Evolutionary conservation across 2,113 vertebrate species (phyloP).

Genomic region (Tychaedon coryphoeus): DNA sequence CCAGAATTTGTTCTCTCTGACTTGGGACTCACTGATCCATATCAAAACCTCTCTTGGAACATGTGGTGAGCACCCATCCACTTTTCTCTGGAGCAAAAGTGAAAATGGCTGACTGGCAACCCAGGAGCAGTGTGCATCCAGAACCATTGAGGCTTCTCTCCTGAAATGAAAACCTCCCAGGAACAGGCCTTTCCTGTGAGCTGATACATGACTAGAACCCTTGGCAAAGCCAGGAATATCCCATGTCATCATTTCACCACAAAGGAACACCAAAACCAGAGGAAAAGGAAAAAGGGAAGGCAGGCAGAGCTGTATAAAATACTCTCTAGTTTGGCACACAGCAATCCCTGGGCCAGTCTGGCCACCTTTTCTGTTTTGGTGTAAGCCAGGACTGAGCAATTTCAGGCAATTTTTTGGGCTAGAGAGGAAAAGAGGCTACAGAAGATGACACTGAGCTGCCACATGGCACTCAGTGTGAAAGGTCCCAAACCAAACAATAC

Average conservation of each 20-base stretch:
- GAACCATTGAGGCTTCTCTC: neutral
- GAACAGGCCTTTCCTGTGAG: neutral
- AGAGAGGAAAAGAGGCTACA: neutral
- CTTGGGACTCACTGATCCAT: neutral
- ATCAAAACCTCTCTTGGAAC: neutral
- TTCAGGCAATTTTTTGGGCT: neutral
- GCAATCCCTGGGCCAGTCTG: neutral
- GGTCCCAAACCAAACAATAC: neutral
- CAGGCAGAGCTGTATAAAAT: neutral
- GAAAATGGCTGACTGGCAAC: neutral
- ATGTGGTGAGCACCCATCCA: neutral
- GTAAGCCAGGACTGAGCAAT: neutral
- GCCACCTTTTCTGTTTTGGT: neutral
- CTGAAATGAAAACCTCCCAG: neutral
- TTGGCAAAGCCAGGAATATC: neutral
- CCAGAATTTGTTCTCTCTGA: neutral
- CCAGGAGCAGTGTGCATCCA: neutral
- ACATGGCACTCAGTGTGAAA: neutral
- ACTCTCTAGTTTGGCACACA: neutral
- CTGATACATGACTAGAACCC: neutral
- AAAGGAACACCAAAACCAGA: neutral
- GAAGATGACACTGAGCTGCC: neutral
- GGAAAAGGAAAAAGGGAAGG: neutral
- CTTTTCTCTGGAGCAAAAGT: neutral
- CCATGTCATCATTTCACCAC: neutral